phyloP scores from a whole-genome alignment of 2,113 vertebrate genomes.

The Hippoglossus stenolepis region DNA sequence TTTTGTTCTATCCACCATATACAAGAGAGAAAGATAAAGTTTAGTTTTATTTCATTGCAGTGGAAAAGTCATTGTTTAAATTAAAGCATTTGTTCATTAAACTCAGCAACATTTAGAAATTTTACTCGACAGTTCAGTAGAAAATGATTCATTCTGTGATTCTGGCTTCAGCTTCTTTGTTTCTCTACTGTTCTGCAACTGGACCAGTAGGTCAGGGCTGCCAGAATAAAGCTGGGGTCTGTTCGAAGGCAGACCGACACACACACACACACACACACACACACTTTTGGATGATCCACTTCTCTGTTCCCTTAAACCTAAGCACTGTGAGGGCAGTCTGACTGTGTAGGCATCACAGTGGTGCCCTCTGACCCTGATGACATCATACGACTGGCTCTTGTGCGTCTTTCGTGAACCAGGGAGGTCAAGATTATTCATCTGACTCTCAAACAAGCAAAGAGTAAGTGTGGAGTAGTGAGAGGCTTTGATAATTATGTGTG shows the following conservation, averaged over 20 bases:
- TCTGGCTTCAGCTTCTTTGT: conserved; percentile 56
- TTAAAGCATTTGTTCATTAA: neutral
- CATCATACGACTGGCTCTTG: conserved; percentile 67
- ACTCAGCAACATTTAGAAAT: neutral
- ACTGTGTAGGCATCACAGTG: conserved; percentile 68
- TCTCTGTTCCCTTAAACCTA: neutral
- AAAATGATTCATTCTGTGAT: conserved; percentile 42
- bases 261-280: too few relatives aligned
- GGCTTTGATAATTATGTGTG: conserved; percentile 62
- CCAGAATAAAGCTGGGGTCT: conserved; percentile 52
- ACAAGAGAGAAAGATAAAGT: too few relatives aligned
- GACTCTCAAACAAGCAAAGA: conserved; percentile 66
- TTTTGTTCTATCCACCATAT: too few relatives aligned
- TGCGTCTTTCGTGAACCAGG: conserved; percentile 69
- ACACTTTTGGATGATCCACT: neutral
- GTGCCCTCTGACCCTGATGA: conserved; percentile 63
- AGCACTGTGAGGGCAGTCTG: conserved; percentile 30
- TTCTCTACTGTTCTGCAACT: conserved; percentile 49
- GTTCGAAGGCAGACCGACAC: conserved; percentile 27
- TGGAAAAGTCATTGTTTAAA: too few relatives aligned
- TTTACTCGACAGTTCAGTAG: neutral
- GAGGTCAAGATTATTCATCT: conserved; percentile 76
- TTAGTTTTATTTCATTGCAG: too few relatives aligned
- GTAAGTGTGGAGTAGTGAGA: conserved; percentile 53
- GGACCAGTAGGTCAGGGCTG: conserved; percentile 42